phyloP scores from a whole-genome alignment of 2,888 invertebrate genomes.

The Lycocerus yunnanus region DNA sequence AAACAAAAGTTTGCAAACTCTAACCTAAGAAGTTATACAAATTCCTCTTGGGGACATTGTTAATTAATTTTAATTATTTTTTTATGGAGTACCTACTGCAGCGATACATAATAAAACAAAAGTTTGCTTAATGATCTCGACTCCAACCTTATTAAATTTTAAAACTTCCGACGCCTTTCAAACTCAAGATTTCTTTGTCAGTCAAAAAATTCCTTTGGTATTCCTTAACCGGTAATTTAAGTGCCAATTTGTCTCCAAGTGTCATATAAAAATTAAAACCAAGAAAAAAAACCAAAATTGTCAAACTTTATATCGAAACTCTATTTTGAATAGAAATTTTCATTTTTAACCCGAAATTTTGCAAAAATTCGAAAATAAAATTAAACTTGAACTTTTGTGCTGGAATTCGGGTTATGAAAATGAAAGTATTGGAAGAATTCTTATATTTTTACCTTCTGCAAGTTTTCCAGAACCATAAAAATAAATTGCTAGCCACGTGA shows the following conservation, averaged over 20 bases:
- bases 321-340: too few species aligned
- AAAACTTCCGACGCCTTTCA: neutral
- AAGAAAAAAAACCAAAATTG: neutral
- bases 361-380: too few species aligned
- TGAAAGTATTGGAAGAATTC: neutral
- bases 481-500: neutral
- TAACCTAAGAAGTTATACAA: conserved; percentile 13
- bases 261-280: neutral
- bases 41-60: neutral
- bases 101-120: neutral
- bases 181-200: neutral
- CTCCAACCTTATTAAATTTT: neutral
- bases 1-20: conserved; percentile 7
- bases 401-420: too few species aligned
- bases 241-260: neutral
- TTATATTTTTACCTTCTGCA: neutral
- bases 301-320: too few species aligned
- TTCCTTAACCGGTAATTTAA: neutral
- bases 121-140: neutral
- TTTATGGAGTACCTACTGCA: neutral
- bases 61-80: conserved; percentile 1
- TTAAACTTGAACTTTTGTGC: too few species aligned
- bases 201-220: neutral
- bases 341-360: too few species aligned
- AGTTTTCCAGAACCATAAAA: neutral